Evolutionary conservation across 2,113 vertebrate genomes (phyloP).

Genomic region (Corydoras sp.): DNA sequence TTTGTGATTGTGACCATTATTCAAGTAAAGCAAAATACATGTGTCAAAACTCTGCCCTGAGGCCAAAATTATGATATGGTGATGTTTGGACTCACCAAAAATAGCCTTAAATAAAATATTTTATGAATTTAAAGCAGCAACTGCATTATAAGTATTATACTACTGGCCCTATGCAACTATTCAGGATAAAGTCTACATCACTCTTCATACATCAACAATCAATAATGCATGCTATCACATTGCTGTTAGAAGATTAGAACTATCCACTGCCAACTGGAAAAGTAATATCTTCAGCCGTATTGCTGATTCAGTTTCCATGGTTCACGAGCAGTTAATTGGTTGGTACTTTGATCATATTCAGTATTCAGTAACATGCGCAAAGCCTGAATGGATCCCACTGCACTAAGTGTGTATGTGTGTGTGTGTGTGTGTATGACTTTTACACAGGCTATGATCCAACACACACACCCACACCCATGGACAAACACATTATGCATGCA

Average conservation of each 20-base stretch:
- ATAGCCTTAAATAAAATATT: too few species aligned
- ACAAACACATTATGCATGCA: constrained; percentile 5
- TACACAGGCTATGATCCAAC: too few species aligned
- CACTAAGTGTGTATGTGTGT: too few species aligned
- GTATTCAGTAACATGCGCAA: constrained; percentile 6
- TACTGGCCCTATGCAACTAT: neutral
- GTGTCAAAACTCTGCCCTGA: too few species aligned
- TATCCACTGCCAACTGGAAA: neutral
- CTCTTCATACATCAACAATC: constrained; percentile 13
- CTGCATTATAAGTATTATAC: neutral
- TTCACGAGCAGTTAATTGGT: constrained; percentile 26
- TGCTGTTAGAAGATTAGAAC: constrained; percentile 2
- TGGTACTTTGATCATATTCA: constrained; percentile 32
- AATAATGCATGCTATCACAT: constrained; percentile 25
- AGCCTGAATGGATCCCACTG: constrained; percentile 9
- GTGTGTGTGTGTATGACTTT: too few species aligned
- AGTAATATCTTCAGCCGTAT: constrained; percentile 15
- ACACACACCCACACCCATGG: neutral
- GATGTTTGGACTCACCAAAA: too few species aligned
- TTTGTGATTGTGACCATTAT: too few species aligned
- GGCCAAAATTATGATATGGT: too few species aligned
- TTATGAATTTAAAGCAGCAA: neutral
- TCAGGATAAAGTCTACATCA: constrained; percentile 8
- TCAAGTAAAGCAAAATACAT: too few species aligned
- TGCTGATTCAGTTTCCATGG: constrained; percentile 31